Percentiles rank a stretch among this genome's conserved stretches.
Evolutionary conservation across 1,140 invertebrate species (phyloP).

Genomic region (Leptinotarsa undecemlineata): DNA sequence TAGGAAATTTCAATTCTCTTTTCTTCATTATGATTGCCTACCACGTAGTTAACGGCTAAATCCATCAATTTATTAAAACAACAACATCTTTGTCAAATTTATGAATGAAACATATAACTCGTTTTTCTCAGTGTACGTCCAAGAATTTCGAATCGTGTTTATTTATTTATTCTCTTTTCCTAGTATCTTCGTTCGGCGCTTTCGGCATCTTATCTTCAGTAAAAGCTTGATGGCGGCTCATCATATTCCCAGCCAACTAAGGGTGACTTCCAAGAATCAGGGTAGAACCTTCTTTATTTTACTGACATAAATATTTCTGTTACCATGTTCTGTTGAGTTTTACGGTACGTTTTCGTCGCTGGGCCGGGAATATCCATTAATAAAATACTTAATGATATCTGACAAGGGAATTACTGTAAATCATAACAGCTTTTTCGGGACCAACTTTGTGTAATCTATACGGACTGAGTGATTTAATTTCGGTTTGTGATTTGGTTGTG

Average conservation of each 20-base stretch:
- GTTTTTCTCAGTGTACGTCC: background rate
- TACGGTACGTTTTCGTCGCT: slow-evolving; percentile 5
- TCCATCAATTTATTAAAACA: too few species aligned
- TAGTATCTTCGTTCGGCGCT: slow-evolving; percentile 25
- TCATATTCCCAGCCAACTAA: slow-evolving; percentile 22
- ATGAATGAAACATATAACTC: too few species aligned
- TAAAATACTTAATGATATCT: slow-evolving; percentile 8
- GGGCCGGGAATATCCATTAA: slow-evolving; percentile 5
- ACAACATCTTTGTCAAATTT: too few species aligned
- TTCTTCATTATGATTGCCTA: too few species aligned
- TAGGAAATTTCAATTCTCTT: too few species aligned
- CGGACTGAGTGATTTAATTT: background rate
- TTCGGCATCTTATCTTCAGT: slow-evolving; percentile 26
- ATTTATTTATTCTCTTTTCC: slow-evolving; percentile 25
- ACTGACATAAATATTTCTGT: slow-evolving; percentile 23
- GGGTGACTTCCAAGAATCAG: slow-evolving; percentile 27
- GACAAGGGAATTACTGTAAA: slow-evolving; percentile 5
- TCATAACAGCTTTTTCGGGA: slow-evolving; percentile 7
- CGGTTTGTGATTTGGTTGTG: background rate
- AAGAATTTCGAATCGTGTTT: slow-evolving; percentile 23
- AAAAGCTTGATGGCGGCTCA: slow-evolving; percentile 16
- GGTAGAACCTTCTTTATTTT: slow-evolving; percentile 15
- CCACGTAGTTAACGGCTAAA: too few species aligned
- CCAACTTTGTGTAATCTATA: background rate
- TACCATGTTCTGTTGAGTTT: slow-evolving; percentile 18